These are phyloP conservation scores for Glareola pratincola DNA, from an alignment of 2,113 vertebrate species.

Conservation along the genomic window DNA sequence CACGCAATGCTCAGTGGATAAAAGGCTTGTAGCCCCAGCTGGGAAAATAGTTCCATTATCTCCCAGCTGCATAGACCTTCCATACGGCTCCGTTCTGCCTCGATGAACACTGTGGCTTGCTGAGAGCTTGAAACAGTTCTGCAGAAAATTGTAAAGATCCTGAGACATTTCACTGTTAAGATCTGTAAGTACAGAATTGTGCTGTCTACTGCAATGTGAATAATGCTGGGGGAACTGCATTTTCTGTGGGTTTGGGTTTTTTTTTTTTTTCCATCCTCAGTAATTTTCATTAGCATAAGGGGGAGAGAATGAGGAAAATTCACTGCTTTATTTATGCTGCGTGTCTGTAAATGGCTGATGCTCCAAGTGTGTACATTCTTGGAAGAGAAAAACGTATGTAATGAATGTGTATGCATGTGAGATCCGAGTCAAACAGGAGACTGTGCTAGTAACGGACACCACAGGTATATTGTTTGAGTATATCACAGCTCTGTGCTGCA, in stretches of 20 bases:
- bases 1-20: slow-evolving; percentile 64
- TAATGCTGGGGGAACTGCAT: slow-evolving; percentile 20
- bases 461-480: slow-evolving; percentile 23
- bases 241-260: neutral
- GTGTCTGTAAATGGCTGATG: slow-evolving; percentile 8
- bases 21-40: slow-evolving; percentile 74
- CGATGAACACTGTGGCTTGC: slow-evolving; percentile 75
- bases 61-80: slow-evolving; percentile 75
- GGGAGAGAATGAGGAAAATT: slow-evolving; percentile 25
- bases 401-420: slow-evolving; percentile 14
- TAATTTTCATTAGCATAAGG: slow-evolving; percentile 49
- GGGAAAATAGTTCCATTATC: slow-evolving; percentile 73
- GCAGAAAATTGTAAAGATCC: slow-evolving; percentile 57
- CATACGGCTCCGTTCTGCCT: slow-evolving; percentile 78
- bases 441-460: neutral
- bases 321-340: slow-evolving; percentile 17
- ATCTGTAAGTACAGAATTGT: slow-evolving; percentile 70
- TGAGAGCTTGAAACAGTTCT: slow-evolving; percentile 63
- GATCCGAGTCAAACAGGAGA: neutral
- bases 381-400: neutral
- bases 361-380: neutral
- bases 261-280: neutral
- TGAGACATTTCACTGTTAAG: slow-evolving; percentile 57
- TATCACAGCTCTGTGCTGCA: slow-evolving; percentile 35
- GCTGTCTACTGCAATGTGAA: slow-evolving; percentile 55